Evolutionary conservation across 2,888 invertebrate species (phyloP), one percentile per base, ranked within the genome.

Genomic region (Stomorhina lunata): DNA sequence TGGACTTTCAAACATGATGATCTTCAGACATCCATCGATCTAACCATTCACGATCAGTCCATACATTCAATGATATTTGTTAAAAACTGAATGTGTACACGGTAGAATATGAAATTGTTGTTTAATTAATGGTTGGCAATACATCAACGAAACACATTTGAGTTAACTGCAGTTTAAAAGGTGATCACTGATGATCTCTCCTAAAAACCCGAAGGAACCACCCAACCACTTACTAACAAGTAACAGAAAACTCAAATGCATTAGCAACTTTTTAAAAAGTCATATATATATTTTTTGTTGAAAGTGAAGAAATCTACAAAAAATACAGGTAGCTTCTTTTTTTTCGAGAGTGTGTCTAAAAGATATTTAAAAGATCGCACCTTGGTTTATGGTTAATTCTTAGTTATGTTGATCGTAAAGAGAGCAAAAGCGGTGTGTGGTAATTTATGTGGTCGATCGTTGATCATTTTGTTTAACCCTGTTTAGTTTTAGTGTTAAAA

Each of bases 81-180:
- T 32, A 43, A 71, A n/a, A n/a, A 34, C 15, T 48, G 48, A 57
- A 66, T n/a, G n/a, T n/a, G n/a, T n/a, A n/a, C n/a, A n/a, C n/a
- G n/a, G n/a, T n/a, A n/a, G 37, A 10, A 37, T 12, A 66, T 48
- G 17, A 65, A 82, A 79, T 79, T 66, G 34, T 59, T 82, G 78
- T 76, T 71, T 81, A 81, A 81, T 79, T 84, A 76, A 84, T 84
- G 69, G 81, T 34, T 59, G 40, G 68, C 37, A 75, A 81, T 84
- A 72, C 72, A 84, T 84, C 84, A 81, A 66, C 40, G 12, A 53
- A 80, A 63, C 61, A 68, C 69, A 61, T 76, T 59, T 76, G 15
- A 37, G 22, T 37, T 15, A 22, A 4, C 22, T 27, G 27, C 59
- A 59, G 75, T 57, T 75, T 37, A 77, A 65, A 61, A 65, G 65